Base-by-base conservation (phyloP, 1,140 invertebrate genomes). In the Macrocentrus cingulum region DNA sequence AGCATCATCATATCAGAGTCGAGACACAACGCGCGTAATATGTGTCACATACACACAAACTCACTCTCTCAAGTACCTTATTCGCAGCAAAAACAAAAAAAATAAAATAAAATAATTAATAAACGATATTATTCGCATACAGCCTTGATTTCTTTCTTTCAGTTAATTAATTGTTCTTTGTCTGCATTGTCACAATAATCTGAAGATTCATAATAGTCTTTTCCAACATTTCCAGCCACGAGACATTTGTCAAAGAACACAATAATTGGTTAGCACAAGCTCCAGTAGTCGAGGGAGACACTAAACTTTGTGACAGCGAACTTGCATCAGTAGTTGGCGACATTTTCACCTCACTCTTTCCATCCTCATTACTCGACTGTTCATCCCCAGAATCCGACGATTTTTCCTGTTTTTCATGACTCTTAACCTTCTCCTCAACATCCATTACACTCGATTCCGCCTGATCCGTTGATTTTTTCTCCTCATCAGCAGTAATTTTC, bases 181-280 rank as follows among this genome's bases (percentile, higher is more conserved):
- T 64, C 67, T 78, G 75, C 58, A 80, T 70, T 65, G 76, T 72
- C 60, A 80, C 75, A 39, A 75, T 75, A 52, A 73, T 67, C 55
- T 78, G 76, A 34, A 80, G 58, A 64, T 75, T 77, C 4, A 65
- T 56, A 36, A 80, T 77, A 37, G 77, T 79, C 56, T 77, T 79
- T 53, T 80, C 79, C 45, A 80, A 65, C 71, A 78, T 76, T 36
- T 80, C 77, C 1, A 80, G 65, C 76, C 77, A 78, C 4, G 76
- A 78, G 18, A 73, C 66, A 29, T 70, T 77, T 7, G 69, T 75
- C 49, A 70, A 66, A 20, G 75, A 67, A 60, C 70, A 67, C 49
- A 66, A 58, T 11, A 69, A 59, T 19, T 76, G 75, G 60, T 67
- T 77, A 56, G 68, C 65, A 59, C 67, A 74, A 45, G 65, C 67